These are phyloP conservation scores for Sphenopsis melanotis DNA, from an alignment of 2,797 vertebrate genomes.

Conservation along the genomic window DNA sequence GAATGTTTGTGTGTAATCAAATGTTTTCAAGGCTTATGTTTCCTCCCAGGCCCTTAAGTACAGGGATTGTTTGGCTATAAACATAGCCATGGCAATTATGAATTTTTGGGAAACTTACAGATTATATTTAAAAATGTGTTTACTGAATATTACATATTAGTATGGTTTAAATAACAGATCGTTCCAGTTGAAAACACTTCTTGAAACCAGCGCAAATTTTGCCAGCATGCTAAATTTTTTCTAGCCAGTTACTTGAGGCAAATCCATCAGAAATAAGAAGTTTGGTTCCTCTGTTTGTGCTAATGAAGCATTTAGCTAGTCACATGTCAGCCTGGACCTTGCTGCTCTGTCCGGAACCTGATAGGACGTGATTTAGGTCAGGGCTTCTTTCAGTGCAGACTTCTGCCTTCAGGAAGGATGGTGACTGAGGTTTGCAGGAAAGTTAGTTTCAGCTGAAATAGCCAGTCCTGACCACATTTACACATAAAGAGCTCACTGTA, in stretches of 20 bases:
- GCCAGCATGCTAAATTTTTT: neutral
- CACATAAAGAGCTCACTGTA: neutral
- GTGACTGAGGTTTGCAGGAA: neutral
- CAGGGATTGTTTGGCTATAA: neutral
- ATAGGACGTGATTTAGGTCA: neutral
- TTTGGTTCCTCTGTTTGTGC: neutral
- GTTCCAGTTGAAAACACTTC: neutral
- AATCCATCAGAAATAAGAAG: neutral
- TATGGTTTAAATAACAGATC: neutral
- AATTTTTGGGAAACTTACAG: neutral
- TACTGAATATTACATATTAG: neutral
- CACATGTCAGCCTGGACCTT: neutral
- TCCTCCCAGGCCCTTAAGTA: neutral
- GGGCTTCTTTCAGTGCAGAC: neutral
- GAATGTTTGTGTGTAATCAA: constrained; percentile 3
- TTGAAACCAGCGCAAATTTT: neutral
- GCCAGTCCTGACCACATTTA: neutral
- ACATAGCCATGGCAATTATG: neutral
- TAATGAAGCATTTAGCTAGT: neutral
- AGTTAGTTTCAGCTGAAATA: neutral
- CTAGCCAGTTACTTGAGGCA: neutral
- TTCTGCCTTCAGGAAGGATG: neutral
- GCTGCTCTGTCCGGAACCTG: neutral
- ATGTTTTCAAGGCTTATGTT: neutral
- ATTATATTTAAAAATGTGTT: neutral